Conservation (phyloP, 92 coral and sea anemone species). For the Zoanthus sociatus region DNA sequence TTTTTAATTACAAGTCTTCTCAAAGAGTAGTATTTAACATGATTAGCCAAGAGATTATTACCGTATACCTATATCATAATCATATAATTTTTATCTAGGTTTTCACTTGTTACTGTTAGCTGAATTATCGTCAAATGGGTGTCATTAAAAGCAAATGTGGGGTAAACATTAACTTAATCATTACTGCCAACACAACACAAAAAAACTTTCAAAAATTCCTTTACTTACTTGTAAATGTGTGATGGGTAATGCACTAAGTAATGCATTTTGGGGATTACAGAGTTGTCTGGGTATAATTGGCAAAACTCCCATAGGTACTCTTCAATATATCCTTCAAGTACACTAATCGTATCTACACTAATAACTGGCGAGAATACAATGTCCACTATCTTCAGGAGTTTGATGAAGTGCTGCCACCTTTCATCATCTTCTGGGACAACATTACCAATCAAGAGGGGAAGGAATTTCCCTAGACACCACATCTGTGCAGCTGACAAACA, state of each 20-base stretch:
- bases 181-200: no score
- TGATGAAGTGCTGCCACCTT: slow-evolving; percentile 52
- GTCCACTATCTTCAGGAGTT: slow-evolving; percentile 56
- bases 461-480: slow-evolving; percentile 67
- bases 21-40: no score
- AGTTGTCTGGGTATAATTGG: slow-evolving; percentile 38
- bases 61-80: no score
- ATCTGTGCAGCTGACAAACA: slow-evolving; percentile 63
- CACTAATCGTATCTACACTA: slow-evolving; percentile 41
- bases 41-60: no score
- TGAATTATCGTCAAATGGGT: no score
- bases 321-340: slow-evolving; percentile 45
- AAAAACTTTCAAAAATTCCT: no score
- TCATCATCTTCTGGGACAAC: slow-evolving; percentile 60
- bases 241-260: slow-evolving; percentile 65
- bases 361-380: slow-evolving; percentile 58
- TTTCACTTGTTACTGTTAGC: no score
- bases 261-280: slow-evolving; percentile 66
- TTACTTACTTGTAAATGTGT: not conserved
- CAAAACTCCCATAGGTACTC: slow-evolving; percentile 13
- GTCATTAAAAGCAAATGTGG: no score
- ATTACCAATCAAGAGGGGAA: slow-evolving; percentile 62
- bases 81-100: no score
- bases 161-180: no score
- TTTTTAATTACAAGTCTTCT: no score